Base-by-base conservation (phyloP, 1,140 invertebrate genomes). In the Episyrphus balteatus region DNA sequence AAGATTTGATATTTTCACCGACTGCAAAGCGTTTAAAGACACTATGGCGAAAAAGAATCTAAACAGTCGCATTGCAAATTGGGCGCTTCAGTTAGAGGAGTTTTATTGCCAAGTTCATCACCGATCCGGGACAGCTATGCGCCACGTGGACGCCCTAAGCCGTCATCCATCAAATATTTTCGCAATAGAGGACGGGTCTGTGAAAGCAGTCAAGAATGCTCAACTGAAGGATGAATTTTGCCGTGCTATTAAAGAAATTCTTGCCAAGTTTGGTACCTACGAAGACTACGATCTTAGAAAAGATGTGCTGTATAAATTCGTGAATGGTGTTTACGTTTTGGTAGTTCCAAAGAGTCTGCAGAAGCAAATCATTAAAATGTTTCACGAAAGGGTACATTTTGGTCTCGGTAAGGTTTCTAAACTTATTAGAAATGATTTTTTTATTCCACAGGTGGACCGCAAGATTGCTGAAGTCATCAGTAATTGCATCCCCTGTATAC, bases 111-210 rank as follows among this genome's bases (percentile, higher is more conserved):
- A 41, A 7, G 49, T 62, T 2, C 38, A 60, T 26, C 53, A 63
- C 45, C 40, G 55, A 38, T 17, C 42, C 11, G 57, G 57, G 0
- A 41, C 18, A 5, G 48, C 40, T 42, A 62, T 66, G 54, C 39
- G 26, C 11, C 65, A 69, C 42, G 57, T 55, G 13, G 68, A 66
- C 41, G 48, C 46, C 8, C 44, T 65, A 14, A 58, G 55, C 47
- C 48, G 62, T 13, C 39, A 54, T 21, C 54, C 55, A 31, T 34
- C 38, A 18, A 21, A 7, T 18, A 41, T 18, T 33, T 9, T 38
- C 2, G 31, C 15, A 6, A 47, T 47, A 38, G 33, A 32, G 11
- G 10, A 15, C n/a, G n/a, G 17, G 10, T 18, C 34, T 12, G 12
- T 47, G 15, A 32, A 8, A 12, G 30, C 46, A 8, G 12, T 47